phyloP scores from a whole-genome alignment of 2,113 vertebrate species.

The Choloepus hoffmanni region DNA sequence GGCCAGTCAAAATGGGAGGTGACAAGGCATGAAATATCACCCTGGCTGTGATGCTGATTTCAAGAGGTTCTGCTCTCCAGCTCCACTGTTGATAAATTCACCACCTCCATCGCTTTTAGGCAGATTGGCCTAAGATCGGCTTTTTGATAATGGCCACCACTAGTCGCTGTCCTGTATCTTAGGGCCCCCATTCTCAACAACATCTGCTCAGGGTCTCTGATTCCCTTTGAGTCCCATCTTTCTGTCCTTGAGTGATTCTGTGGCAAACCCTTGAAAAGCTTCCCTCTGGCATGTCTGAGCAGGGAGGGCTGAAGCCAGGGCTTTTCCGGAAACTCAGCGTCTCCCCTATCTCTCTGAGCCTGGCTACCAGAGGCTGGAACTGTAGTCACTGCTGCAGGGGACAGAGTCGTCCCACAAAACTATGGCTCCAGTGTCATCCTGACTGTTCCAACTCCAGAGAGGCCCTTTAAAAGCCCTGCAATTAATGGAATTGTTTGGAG shows the following conservation, averaged over 20 bases:
- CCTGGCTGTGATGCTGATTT: neutral
- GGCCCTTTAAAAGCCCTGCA: slow-evolving; percentile 81
- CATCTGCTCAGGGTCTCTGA: neutral
- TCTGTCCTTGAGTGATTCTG: neutral
- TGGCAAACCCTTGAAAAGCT: neutral
- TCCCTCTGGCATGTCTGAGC: neutral
- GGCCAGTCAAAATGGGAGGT: neutral
- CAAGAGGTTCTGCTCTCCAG: neutral
- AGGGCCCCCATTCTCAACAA: neutral
- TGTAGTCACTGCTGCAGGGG: neutral
- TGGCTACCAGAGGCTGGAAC: neutral
- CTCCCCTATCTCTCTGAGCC: neutral
- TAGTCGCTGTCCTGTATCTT: neutral
- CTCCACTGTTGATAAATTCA: neutral
- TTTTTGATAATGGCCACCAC: neutral
- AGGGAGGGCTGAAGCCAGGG: neutral
- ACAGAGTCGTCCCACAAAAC: neutral
- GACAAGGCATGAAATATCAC: neutral
- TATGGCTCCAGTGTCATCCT: neutral
- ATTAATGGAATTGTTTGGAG: slow-evolving; percentile 87
- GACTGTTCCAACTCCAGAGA: slow-evolving; percentile 72
- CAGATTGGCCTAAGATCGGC: neutral
- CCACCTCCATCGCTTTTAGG: neutral
- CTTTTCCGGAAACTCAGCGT: neutral
- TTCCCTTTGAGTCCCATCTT: neutral